phyloP scores from a whole-genome alignment of 2,113 vertebrate genomes.

The Alligator mississippiensis region DNA sequence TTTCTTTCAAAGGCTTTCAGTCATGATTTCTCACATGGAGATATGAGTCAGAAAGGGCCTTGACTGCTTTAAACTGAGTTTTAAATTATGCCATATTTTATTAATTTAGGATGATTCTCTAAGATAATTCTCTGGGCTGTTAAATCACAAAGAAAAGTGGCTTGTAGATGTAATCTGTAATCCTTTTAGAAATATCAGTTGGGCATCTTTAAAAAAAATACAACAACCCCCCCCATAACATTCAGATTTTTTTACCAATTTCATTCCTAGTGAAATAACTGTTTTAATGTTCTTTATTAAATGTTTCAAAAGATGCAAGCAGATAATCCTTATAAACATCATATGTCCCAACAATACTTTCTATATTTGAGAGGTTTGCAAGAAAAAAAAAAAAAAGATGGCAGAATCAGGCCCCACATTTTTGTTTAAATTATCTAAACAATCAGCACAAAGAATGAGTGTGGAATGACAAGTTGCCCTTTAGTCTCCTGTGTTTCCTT shows the following conservation, averaged over 20 bases:
- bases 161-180: neutral
- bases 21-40: constrained; percentile 9
- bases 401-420: neutral
- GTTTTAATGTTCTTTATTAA: neutral
- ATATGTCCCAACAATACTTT: neutral
- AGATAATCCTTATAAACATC: neutral
- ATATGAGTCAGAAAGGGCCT: neutral
- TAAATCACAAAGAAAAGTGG: constrained; percentile 35
- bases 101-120: constrained; percentile 50
- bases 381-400: neutral
- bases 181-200: constrained; percentile 35
- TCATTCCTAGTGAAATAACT: neutral
- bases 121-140: neutral
- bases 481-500: neutral
- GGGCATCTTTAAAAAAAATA: neutral
- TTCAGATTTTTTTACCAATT: neutral
- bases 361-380: neutral
- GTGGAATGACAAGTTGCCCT: neutral
- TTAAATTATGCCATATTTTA: constrained; percentile 48
- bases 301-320: neutral
- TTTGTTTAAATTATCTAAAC: neutral
- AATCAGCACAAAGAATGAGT: neutral
- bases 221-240: neutral
- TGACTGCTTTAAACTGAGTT: constrained; percentile 31
- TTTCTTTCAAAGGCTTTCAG: constrained; percentile 48